Conservation (phyloP, 1,140 invertebrate species). For the Heliconius melpomene region DNA sequence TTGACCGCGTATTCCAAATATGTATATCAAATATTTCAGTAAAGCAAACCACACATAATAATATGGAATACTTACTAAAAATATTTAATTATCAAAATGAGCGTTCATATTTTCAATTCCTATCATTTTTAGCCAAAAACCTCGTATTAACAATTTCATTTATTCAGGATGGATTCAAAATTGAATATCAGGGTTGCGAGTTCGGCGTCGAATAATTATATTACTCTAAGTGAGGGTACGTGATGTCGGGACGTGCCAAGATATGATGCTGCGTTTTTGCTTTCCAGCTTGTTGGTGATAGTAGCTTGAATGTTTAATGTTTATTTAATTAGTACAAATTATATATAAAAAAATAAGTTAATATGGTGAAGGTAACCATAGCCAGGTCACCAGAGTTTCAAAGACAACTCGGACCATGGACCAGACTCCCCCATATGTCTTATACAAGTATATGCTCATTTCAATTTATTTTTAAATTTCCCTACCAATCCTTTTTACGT, state of each 20-base stretch:
- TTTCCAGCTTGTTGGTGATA: neutral
- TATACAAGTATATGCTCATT: too few relatives aligned
- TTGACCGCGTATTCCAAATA: neutral
- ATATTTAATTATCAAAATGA: neutral
- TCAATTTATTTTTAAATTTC: too few relatives aligned
- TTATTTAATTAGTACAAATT: neutral
- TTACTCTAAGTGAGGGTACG: slow-evolving; percentile 29
- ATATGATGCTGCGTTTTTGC: slow-evolving; percentile 1
- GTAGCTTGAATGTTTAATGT: neutral
- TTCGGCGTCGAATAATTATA: slow-evolving; percentile 36
- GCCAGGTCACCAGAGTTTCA: too few relatives aligned
- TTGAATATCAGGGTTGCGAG: slow-evolving; percentile 19
- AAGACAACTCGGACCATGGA: too few relatives aligned
- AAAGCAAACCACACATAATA: neutral
- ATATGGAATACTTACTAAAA: neutral
- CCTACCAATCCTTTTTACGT: too few relatives aligned
- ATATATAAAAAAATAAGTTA: too few relatives aligned
- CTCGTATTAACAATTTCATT: slow-evolving; percentile 9
- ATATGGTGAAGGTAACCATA: too few relatives aligned
- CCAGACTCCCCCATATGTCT: too few relatives aligned
- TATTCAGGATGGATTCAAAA: slow-evolving; percentile 13
- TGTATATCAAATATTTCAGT: neutral
- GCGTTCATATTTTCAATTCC: neutral
- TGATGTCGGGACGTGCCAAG: slow-evolving; percentile 29
- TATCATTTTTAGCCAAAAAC: neutral